phyloP scores from a whole-genome alignment of 2,888 invertebrate species.

The Drosophila meridionalis region DNA sequence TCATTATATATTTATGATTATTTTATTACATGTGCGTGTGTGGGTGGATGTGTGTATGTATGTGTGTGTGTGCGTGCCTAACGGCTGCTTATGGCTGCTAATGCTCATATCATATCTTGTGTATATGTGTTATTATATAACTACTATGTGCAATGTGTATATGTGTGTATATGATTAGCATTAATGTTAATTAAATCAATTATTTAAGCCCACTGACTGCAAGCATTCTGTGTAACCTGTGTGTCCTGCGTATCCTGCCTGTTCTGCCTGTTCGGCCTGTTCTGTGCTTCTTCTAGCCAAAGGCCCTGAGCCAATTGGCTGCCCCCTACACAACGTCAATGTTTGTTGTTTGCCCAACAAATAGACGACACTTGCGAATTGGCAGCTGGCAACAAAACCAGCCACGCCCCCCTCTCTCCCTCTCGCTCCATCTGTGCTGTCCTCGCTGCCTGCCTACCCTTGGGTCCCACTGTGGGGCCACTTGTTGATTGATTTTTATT shows the following conservation, averaged over 20 bases:
- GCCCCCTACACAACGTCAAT: conserved; percentile 25
- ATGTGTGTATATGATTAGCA: conserved; percentile 41
- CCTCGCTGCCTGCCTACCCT: neutral
- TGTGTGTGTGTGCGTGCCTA: conserved; percentile 41
- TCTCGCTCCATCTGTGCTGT: neutral
- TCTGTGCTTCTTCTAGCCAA: conserved; percentile 19
- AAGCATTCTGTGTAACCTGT: conserved; percentile 8
- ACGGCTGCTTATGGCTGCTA: conserved; percentile 42
- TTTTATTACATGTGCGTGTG: conserved; percentile 69
- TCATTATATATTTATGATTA: conserved; percentile 81
- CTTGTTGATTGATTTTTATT: conserved; percentile 76
- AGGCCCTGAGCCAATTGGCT: conserved; percentile 43
- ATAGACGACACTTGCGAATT: conserved; percentile 48
- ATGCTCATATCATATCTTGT: conserved; percentile 18
- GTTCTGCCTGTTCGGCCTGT: neutral
- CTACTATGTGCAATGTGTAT: conserved; percentile 2
- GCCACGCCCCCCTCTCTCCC: neutral
- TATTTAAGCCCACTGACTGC: conserved; percentile 46
- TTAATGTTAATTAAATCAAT: conserved; percentile 76
- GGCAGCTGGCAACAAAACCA: conserved; percentile 25
- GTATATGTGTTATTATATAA: conserved; percentile 15
- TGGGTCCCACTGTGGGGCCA: conserved; percentile 42
- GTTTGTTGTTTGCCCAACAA: conserved; percentile 50
- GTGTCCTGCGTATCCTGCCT: neutral
- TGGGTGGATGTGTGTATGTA: conserved; percentile 9